Conservation (phyloP, 2,888 invertebrate species). For the Ormyrus labotus region DNA sequence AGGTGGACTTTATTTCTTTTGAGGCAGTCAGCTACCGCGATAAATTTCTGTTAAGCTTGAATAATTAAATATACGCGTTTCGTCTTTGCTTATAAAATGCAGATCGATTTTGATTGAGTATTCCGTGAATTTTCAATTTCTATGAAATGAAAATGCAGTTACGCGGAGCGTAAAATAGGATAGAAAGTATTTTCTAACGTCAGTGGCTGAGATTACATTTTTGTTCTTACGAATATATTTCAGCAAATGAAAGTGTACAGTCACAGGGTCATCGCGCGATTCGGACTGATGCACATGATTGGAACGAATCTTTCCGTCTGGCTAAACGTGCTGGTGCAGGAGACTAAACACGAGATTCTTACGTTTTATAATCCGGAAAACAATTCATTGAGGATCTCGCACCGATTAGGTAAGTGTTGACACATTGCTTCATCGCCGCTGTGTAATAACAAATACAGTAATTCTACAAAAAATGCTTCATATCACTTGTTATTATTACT, state of each 20-base stretch:
- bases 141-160: no score
- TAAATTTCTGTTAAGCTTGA: no score
- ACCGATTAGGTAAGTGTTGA: slow-evolving; percentile 81
- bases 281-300: slow-evolving; percentile 99
- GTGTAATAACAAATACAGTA: no score
- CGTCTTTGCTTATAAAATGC: no score
- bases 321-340: slow-evolving; percentile 95
- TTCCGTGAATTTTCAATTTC: no score
- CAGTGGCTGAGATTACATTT: not conserved
- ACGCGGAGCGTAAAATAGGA: not conserved
- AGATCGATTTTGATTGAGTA: no score
- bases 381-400: slow-evolving; percentile 87
- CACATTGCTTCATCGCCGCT: no score
- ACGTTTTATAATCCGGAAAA: slow-evolving; percentile 94
- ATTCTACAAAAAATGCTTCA: no score
- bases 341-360: slow-evolving; percentile 95
- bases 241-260: slow-evolving; percentile 94
- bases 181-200: not conserved
- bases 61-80: no score
- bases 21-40: no score
- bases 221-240: slow-evolving; percentile 58
- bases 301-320: slow-evolving; percentile 98
- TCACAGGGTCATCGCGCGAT: slow-evolving; percentile 91
- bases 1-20: no score
- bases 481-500: no score